These are phyloP conservation scores for Mus musculus DNA, from an alignment of 2,113 vertebrate genomes.

Conservation along the genomic window GRCm39 chr11:67207001-67207500, in stretches of 20 bases:
- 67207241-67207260: neutral
- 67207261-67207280: neutral
- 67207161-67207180: neutral
- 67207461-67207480: slow-evolving; percentile 1
- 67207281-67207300: neutral
- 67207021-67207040: neutral
- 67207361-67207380: neutral
- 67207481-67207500: neutral
- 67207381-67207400: neutral
- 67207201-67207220: neutral
- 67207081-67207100: neutral
- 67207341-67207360: neutral
- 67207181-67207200: neutral
- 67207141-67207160: neutral
- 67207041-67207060: neutral
- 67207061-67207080: neutral
- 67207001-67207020: neutral
- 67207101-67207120: neutral
- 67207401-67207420: neutral
- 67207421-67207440: neutral
- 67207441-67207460: neutral
- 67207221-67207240: neutral
- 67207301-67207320: neutral
- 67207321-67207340: neutral
- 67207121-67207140: neutral